Conservation (phyloP, 2,888 invertebrate species). For the Eledona agricola region DNA sequence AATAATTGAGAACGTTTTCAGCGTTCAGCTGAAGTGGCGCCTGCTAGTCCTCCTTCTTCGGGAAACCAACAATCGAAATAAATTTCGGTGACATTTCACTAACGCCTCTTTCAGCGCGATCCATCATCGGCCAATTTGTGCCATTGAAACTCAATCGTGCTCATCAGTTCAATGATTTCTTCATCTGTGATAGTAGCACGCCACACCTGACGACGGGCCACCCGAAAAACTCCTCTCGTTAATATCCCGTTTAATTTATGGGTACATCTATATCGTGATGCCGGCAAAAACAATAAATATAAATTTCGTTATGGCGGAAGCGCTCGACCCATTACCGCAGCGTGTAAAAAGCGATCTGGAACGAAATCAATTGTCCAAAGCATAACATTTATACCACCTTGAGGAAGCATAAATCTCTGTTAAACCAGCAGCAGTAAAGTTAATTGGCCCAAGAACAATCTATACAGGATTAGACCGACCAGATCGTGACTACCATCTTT, state of each 20-base stretch:
- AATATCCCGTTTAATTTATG: constrained; percentile 26
- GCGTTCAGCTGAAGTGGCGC: too few species aligned
- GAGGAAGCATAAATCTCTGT: constrained; percentile 56
- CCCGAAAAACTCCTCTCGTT: constrained; percentile 27
- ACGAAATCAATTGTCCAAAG: constrained; percentile 55
- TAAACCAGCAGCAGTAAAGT: constrained; percentile 55
- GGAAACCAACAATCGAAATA: constrained; percentile 9
- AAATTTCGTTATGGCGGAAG: constrained; percentile 43
- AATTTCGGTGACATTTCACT: too few species aligned
- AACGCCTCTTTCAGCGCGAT: constrained; percentile 25
- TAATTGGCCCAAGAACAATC: constrained; percentile 58
- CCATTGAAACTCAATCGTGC: constrained; percentile 17
- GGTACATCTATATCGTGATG: constrained; percentile 26
- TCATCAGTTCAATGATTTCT: constrained; percentile 33
- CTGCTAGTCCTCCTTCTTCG: too few species aligned
- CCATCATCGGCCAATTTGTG: constrained; percentile 18
- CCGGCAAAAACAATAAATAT: constrained; percentile 25
- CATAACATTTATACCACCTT: constrained; percentile 57
- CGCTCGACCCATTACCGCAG: constrained; percentile 34
- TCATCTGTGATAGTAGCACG: constrained; percentile 24
- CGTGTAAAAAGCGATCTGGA: constrained; percentile 39
- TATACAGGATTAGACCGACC: constrained; percentile 50
- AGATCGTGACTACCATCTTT: constrained; percentile 53
- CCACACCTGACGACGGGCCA: constrained; percentile 14
- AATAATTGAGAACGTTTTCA: too few species aligned